These are phyloP conservation scores for Aplocera efformata DNA, from an alignment of 2,888 invertebrate species.

Conservation along the genomic window DNA sequence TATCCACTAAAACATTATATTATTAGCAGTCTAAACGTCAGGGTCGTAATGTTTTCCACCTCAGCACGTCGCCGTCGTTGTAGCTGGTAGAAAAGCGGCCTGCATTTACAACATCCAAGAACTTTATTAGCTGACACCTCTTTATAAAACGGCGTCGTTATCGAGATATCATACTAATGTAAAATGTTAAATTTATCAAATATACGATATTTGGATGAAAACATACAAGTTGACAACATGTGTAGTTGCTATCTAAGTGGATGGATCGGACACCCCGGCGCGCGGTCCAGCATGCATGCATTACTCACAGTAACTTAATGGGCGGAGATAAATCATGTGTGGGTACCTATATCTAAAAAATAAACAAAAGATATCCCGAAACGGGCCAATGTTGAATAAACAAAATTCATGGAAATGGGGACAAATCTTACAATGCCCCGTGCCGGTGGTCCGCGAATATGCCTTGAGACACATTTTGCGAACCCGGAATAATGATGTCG, in stretches of 20 bases:
- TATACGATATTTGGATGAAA: conserved; percentile 74
- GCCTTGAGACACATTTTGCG: conserved; percentile 47
- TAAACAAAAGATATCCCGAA: conserved; percentile 59
- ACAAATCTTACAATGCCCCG: conserved; percentile 70
- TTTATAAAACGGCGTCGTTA: conserved; percentile 62
- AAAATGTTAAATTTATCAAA: conserved; percentile 72
- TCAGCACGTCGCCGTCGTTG: too few relatives aligned
- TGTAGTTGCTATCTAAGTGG: conserved; percentile 72
- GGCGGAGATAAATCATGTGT: conserved; percentile 73
- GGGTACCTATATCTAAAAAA: conserved; percentile 54
- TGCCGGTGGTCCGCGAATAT: conserved; percentile 60
- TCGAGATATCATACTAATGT: conserved; percentile 70
- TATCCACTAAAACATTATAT: too few relatives aligned
- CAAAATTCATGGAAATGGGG: conserved; percentile 77
- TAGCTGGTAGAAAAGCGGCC: too few relatives aligned
- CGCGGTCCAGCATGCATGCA: conserved; percentile 57
- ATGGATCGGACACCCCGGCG: conserved; percentile 72
- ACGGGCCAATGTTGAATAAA: conserved; percentile 70
- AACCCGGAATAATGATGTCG: conserved; percentile 44
- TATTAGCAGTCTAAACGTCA: too few relatives aligned
- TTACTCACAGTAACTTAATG: conserved; percentile 78
- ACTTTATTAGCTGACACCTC: conserved; percentile 65
- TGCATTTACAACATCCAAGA: conserved; percentile 32
- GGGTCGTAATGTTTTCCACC: too few relatives aligned
- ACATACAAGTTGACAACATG: conserved; percentile 79